Conservation (phyloP, 1,140 invertebrate species). For the honey bee (Apis mellifera) region DNA sequence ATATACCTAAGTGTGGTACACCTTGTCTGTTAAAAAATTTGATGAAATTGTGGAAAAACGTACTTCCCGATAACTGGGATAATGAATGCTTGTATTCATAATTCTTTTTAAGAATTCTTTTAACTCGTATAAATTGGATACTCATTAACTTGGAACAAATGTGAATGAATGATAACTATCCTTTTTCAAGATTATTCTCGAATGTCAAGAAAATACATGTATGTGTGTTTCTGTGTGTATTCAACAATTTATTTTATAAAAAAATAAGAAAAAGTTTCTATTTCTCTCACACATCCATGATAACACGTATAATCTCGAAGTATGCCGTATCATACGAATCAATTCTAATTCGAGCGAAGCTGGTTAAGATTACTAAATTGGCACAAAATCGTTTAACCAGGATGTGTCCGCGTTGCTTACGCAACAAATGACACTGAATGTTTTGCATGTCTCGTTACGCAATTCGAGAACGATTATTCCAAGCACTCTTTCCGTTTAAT, state of each 20-base stretch:
- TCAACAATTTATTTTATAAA: not conserved
- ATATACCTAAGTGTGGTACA: conserved; percentile 79
- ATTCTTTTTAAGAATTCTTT: not conserved
- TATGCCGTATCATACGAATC: conserved; percentile 47
- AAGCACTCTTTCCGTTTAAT: conserved; percentile 50
- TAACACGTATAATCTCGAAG: not conserved
- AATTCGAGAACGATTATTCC: conserved; percentile 73
- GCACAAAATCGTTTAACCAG: conserved; percentile 77
- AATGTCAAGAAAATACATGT: no score
- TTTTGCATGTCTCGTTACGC: conserved; percentile 74
- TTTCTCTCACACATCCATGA: not conserved
- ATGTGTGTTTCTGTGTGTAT: no score
- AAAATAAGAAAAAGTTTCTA: not conserved
- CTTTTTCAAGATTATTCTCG: not conserved
- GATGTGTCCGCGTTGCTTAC: conserved; percentile 76
- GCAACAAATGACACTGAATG: conserved; percentile 71
- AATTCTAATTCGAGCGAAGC: conserved; percentile 61
- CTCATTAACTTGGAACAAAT: not conserved
- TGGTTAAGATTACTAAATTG: conserved; percentile 75
- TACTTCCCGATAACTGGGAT: conserved; percentile 81
- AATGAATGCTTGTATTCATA: conserved; percentile 76
- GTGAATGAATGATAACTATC: not conserved
- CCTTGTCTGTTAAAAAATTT: conserved; percentile 80
- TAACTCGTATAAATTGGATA: no score
- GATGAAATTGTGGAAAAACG: conserved; percentile 72